phyloP scores from a whole-genome alignment of 2,888 invertebrate species.

The Nephrocerus scutellatus region DNA sequence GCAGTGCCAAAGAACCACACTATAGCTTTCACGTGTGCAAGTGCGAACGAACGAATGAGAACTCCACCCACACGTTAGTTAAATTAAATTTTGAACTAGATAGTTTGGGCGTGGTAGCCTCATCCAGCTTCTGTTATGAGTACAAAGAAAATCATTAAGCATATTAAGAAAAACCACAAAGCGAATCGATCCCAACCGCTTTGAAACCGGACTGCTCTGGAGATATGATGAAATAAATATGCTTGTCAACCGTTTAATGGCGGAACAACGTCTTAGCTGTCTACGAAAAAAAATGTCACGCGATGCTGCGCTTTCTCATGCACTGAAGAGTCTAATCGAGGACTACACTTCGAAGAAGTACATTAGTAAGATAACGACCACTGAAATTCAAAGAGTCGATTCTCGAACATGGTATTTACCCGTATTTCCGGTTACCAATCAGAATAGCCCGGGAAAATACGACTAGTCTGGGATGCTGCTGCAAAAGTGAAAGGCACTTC shows the following conservation, averaged over 20 bases:
- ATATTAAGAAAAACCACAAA: slow-evolving; percentile 15
- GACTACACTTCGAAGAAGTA: slow-evolving; percentile 14
- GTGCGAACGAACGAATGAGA: too few species aligned
- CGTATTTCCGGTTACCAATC: slow-evolving; percentile 24
- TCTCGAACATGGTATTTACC: slow-evolving; percentile 24
- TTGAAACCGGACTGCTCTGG: slow-evolving; percentile 24
- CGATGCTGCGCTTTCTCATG: slow-evolving; percentile 8
- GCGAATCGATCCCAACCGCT: slow-evolving; percentile 4
- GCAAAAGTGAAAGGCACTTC: slow-evolving; percentile 22
- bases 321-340: slow-evolving; percentile 13
- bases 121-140: slow-evolving; percentile 4
- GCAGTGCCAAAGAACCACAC: not conserved
- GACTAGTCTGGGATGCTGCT: slow-evolving; percentile 31
- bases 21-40: slow-evolving; percentile 10
- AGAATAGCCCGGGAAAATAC: slow-evolving; percentile 22
- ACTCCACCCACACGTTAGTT: too few species aligned
- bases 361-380: slow-evolving; percentile 4
- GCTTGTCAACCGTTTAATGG: slow-evolving; percentile 13
- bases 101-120: not conserved
- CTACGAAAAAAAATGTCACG: slow-evolving; percentile 16
- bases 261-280: slow-evolving; percentile 14
- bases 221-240: slow-evolving; percentile 15
- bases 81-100: slow-evolving; percentile 7
- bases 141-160: slow-evolving; percentile 4
- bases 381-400: not conserved